Evolutionary conservation across 2,797 vertebrate genomes (phyloP), one percentile per base, ranked within the genome.

Genomic region (Tinamus major): DNA sequence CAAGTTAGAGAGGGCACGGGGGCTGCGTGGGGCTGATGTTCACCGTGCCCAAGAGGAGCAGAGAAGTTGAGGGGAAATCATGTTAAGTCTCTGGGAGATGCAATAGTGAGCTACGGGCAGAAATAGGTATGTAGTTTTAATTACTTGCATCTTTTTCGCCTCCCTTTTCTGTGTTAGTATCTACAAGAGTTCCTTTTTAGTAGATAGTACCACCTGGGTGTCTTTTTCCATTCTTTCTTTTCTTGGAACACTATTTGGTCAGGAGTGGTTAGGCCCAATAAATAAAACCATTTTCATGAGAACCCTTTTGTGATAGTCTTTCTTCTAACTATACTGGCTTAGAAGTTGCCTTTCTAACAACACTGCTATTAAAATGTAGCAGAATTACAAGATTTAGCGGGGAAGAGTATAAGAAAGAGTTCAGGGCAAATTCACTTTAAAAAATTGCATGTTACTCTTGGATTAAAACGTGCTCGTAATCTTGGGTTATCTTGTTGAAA

Each of bases 351-450:
- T 95, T 87, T 88, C 26, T 24, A 39, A 79, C 79, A 91, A 64
- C 63, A 55, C 0, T 2, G 37, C 48, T 9, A 5, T 70, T 93
- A 90, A 90, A 90, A 62, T 39, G 41, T 81, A 63, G 41, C 59
- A 67, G 56, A 53, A 18, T 49, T 78, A 53, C 49, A 56, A 51
- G 79, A 58, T 42, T 65, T 35, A 64, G 42, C 51, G 3, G 0
- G 8, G 44, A 70, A 41, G 49, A 61, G 29, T 46, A 24, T 29
- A 2, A 48, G 71, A 69, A 95, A 55, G n/a, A n/a, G n/a, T n/a
- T n/a, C n/a, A n/a, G n/a, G 81, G 83, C 79, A 92, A 96, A 85
- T 88, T 93, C 92, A 91, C 95, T 96, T 93, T 19, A 95, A 95
- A 96, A 96, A 93, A 96, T 96, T 92, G 74, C 44, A 1, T 91